Conservation (phyloP, 2,797 vertebrate species). For the Lates japonicus region DNA sequence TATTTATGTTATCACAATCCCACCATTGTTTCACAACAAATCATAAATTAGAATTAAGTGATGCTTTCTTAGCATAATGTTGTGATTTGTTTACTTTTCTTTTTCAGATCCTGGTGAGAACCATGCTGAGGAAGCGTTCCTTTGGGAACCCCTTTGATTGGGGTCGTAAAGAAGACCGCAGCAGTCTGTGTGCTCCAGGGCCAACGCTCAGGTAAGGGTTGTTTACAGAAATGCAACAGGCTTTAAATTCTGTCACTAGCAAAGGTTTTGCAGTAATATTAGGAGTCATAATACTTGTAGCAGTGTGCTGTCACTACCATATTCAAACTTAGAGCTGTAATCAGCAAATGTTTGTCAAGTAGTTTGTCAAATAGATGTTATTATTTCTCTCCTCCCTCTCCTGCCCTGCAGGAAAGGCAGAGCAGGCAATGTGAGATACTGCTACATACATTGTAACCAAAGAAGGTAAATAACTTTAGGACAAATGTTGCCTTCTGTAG, state of each 20-base stretch:
- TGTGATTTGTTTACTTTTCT: not conserved
- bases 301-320: not conserved
- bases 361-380: slow-evolving; percentile 66
- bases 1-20: not conserved
- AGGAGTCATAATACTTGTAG: not conserved
- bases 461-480: slow-evolving; percentile 88
- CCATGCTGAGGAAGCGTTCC: slow-evolving; percentile 98
- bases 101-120: slow-evolving; percentile 95
- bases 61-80: not conserved
- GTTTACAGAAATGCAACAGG: slow-evolving; percentile 16
- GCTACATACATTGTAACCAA: slow-evolving; percentile 86
- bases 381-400: slow-evolving; percentile 77
- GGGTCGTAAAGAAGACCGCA: slow-evolving; percentile 91
- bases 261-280: not conserved
- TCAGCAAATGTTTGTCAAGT: slow-evolving; percentile 26
- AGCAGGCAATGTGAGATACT: slow-evolving; percentile 88
- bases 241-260: not conserved
- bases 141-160: slow-evolving; percentile 98
- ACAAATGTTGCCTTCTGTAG: slow-evolving; percentile 47
- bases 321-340: slow-evolving; percentile 3
- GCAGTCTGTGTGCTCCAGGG: slow-evolving; percentile 84
- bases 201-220: slow-evolving; percentile 90
- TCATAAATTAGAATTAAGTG: not conserved
- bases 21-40: not conserved
- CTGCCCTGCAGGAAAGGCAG: slow-evolving; percentile 89